phyloP scores from a whole-genome alignment of 2,113 vertebrate genomes.

The Sapayoa aenigma region DNA sequence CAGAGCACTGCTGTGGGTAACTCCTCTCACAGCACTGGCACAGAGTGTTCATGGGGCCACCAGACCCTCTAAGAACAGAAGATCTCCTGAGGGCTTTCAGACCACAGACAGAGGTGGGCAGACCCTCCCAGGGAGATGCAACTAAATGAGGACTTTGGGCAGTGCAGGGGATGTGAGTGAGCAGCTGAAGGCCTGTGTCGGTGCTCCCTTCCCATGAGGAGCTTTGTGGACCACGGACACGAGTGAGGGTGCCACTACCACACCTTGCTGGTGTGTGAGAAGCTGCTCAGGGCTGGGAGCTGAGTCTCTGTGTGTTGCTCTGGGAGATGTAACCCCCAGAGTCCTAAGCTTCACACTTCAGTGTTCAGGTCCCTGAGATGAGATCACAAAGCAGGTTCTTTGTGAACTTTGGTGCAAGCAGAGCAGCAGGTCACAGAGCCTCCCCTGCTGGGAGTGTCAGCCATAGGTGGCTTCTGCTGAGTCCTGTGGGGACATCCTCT shows the following conservation, averaged over 20 bases:
- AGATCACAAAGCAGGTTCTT: not conserved
- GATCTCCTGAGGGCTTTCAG: not conserved
- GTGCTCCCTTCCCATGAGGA: not conserved
- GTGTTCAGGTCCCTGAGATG: not conserved
- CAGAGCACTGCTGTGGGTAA: fast-evolving
- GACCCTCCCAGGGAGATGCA: not conserved
- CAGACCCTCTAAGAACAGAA: not conserved
- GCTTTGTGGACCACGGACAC: not conserved
- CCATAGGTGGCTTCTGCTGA: fast-evolving
- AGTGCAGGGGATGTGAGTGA: not conserved
- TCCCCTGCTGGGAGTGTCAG: not conserved
- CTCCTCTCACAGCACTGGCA: not conserved
- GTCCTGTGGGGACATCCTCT: not conserved
- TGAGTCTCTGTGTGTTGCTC: not conserved
- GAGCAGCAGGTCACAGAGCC: not conserved
- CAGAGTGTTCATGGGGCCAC: not conserved
- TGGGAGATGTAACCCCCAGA: not conserved
- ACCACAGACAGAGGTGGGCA: not conserved
- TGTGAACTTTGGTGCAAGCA: not conserved
- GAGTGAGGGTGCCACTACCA: too few species aligned
- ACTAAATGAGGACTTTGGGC: not conserved
- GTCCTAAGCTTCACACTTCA: not conserved
- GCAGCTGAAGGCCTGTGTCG: not conserved
- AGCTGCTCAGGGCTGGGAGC: not conserved
- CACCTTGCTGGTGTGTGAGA: not conserved